phyloP scores from a whole-genome alignment of 1,140 invertebrate genomes.

The Macrobrachium rosenbergii region DNA sequence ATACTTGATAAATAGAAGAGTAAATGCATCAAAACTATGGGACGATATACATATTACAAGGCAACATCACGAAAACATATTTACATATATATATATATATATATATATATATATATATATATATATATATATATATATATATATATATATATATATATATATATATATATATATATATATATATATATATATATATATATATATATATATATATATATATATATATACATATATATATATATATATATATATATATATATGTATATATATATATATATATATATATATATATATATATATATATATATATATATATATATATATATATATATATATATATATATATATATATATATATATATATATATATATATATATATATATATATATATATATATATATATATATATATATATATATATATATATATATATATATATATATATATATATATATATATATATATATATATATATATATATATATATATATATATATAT shows the following conservation, averaged over 20 bases:
- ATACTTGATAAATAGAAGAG: too few species aligned
- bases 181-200: not conserved
- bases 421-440: too few species aligned
- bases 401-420: slow-evolving; percentile 19
- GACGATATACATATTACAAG: too few species aligned
- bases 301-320: slow-evolving; percentile 27
- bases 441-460: too few species aligned
- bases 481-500: too few species aligned
- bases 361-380: slow-evolving; percentile 27
- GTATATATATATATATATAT: slow-evolving; percentile 18
- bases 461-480: not conserved
- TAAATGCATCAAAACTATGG: too few species aligned
- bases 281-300: slow-evolving; percentile 21
- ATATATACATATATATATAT: slow-evolving; percentile 27
- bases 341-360: slow-evolving; percentile 23
- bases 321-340: slow-evolving; percentile 14
- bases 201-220: slow-evolving; percentile 27
- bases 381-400: slow-evolving; percentile 27
- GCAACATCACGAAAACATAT: not conserved
- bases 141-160: slow-evolving; percentile 14
- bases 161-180: not conserved
- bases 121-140: slow-evolving; percentile 9
- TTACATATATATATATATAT: not conserved
- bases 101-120: slow-evolving; percentile 12
- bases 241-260: slow-evolving; percentile 20